Percentiles rank a stretch among this genome's conserved stretches.
phyloP scores from a whole-genome alignment of 64 coral and sea anemone species.

The Platygyra sinensis region DNA sequence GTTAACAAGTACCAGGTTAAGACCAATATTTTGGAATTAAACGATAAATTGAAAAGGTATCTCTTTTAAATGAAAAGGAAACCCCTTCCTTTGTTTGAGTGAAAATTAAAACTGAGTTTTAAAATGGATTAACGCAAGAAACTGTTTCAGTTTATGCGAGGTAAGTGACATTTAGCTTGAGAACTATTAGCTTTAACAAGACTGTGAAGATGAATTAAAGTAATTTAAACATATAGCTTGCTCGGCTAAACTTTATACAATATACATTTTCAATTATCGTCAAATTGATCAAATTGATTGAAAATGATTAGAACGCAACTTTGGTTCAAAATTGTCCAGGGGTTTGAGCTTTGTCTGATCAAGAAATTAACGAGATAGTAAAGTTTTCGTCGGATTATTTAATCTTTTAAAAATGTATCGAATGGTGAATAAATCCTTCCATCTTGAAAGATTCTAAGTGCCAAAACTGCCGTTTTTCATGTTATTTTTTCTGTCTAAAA shows the following conservation, averaged over 20 bases:
- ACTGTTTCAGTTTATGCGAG: background rate
- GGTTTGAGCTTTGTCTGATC: background rate
- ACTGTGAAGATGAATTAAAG: background rate
- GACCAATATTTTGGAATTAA: background rate
- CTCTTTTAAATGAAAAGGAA: background rate
- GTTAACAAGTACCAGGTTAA: slow-evolving; percentile 18
- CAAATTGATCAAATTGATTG: too few species aligned
- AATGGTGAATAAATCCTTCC: background rate
- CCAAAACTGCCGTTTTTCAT: background rate
- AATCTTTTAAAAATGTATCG: slow-evolving; percentile 10
- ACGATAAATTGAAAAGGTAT: background rate
- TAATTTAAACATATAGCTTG: too few species aligned
- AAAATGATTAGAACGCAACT: background rate
- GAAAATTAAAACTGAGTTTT: background rate
- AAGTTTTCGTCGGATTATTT: background rate
- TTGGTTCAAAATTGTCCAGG: background rate
- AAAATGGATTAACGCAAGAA: background rate
- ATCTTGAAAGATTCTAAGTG: background rate
- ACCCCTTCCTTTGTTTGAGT: background rate
- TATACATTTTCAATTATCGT: too few species aligned
- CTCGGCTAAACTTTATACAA: too few species aligned
- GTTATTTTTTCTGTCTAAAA: background rate
- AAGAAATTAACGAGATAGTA: background rate
- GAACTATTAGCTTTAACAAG: background rate
- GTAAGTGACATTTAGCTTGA: background rate